Evolutionary conservation across 2,888 invertebrate species (phyloP).

Genomic region (Buathra laborator): DNA sequence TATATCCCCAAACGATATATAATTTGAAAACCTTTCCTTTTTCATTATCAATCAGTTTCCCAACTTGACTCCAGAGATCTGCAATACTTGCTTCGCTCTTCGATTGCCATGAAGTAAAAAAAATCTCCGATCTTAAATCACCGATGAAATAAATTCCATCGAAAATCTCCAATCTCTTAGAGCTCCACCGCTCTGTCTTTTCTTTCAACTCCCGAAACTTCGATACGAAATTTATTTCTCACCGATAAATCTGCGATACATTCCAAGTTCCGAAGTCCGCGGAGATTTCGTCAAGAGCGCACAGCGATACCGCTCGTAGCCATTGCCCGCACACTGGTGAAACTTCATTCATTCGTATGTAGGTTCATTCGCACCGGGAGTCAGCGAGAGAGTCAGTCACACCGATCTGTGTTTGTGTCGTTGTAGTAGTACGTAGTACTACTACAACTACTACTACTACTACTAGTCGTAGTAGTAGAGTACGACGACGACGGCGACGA

Average conservation of each 20-base stretch:
- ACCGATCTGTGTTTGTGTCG: conserved; percentile 36
- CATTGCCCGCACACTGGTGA: not conserved
- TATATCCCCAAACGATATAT: too few species aligned
- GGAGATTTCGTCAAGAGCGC: conserved; percentile 30
- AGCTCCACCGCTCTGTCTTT: too few species aligned
- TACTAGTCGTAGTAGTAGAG: not conserved
- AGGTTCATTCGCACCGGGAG: conserved; percentile 46
- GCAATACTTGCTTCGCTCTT: too few species aligned
- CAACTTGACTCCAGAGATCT: too few species aligned
- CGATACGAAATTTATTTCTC: not conserved
- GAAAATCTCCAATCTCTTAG: too few species aligned
- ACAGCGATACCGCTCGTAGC: not conserved
- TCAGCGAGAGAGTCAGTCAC: conserved; percentile 52
- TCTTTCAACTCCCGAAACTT: not conserved
- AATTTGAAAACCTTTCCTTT: too few species aligned
- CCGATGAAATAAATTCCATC: too few species aligned
- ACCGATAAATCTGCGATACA: not conserved
- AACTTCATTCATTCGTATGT: conserved; percentile 43
- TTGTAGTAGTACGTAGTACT: conserved; percentile 13
- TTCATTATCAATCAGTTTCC: too few species aligned
- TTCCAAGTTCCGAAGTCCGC: not conserved
- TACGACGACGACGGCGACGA: conserved; percentile 1
- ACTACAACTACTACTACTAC: conserved; percentile 1
- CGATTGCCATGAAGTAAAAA: too few species aligned
- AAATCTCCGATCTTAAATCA: too few species aligned